Base-by-base conservation (phyloP, 2,888 invertebrate genomes). In the Pyrgus malvae region DNA sequence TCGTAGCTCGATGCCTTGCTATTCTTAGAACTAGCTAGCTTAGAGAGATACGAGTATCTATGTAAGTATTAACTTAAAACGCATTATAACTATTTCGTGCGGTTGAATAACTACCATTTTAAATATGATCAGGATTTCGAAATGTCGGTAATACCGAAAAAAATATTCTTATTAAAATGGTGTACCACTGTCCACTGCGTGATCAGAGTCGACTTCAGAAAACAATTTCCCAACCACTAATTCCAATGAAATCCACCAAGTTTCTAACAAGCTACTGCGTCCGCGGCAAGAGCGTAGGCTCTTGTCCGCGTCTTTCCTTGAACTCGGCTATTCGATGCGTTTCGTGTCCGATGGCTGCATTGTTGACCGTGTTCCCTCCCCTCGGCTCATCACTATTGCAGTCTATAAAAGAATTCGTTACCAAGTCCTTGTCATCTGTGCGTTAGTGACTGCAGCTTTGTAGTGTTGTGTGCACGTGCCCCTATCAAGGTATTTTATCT, bases 321-420 rank as follows among this genome's bases (percentile, higher is more conserved):
- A 78, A 75, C 73, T 70, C 67, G 66, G 61, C 66, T 21, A 45
- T 21, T 63, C 69, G 70, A 67, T 66, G 67, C 67, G 66, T 62
- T 62, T 61, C 59, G 62, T 65, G 67, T 64, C 46, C 56, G 61
- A 61, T 55, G 64, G 66, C 63, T 68, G 67, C 67, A 63, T 61
- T 67, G 63, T 61, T 66, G 62, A 59, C 60, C 61, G 61, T 50
- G 59, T 66, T 74, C 86, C 87, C 83, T 82, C 74, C 83, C 77
- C 78, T 66, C 70, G 55, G 55, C 48, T 59, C 72, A 68, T 74
- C 65, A 66, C 68, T 81, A 41, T 14, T 51, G 78, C 83, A 82
- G 74, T 85, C 81, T 89, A 89, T 89, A 89, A 78, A 88, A 89
- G 86, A 78, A 85, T 82, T 79, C 68, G 69, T 63, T 71, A 73